These are phyloP conservation scores for Sabatieria punctata DNA, from an alignment of 2,888 invertebrate genomes.

Conservation along the genomic window DNA sequence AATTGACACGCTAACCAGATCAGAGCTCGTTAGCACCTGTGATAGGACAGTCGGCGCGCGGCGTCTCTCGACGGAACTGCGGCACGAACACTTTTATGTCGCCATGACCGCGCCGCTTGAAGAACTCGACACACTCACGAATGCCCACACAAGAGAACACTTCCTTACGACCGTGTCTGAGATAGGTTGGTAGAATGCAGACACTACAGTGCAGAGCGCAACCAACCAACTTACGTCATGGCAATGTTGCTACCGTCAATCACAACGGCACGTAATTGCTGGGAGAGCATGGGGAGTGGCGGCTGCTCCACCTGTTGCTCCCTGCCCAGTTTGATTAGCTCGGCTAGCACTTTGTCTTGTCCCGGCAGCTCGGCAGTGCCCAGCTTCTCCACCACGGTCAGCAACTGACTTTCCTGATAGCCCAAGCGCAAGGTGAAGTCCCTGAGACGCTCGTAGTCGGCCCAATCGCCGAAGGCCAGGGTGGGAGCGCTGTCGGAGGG, in stretches of 20 bases:
- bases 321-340: constrained; percentile 56
- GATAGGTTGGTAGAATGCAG: too few species aligned
- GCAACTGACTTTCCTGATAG: constrained; percentile 67
- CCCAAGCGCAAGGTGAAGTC: constrained; percentile 82
- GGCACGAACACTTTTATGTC: constrained; percentile 91
- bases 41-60: constrained; percentile 70
- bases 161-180: constrained; percentile 80
- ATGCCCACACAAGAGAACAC: constrained; percentile 85
- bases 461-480: background rate
- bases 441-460: constrained; percentile 44
- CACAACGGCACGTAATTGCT: constrained; percentile 50
- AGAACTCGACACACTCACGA: constrained; percentile 85
- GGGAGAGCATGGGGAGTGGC: too few species aligned
- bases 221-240: constrained; percentile 49
- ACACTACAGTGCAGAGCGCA: background rate
- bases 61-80: constrained; percentile 80
- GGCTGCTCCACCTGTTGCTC: background rate
- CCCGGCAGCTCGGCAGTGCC: constrained; percentile 36
- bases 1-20: background rate
- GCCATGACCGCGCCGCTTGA: constrained; percentile 67
- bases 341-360: constrained; percentile 69
- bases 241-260: constrained; percentile 89
- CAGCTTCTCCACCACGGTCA: constrained; percentile 61
- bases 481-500: background rate
- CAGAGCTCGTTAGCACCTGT: constrained; percentile 37